These are phyloP conservation scores for Xiphophorus birchmanni DNA, from an alignment of 2,797 vertebrate genomes.

Conservation along the genomic window DNA sequence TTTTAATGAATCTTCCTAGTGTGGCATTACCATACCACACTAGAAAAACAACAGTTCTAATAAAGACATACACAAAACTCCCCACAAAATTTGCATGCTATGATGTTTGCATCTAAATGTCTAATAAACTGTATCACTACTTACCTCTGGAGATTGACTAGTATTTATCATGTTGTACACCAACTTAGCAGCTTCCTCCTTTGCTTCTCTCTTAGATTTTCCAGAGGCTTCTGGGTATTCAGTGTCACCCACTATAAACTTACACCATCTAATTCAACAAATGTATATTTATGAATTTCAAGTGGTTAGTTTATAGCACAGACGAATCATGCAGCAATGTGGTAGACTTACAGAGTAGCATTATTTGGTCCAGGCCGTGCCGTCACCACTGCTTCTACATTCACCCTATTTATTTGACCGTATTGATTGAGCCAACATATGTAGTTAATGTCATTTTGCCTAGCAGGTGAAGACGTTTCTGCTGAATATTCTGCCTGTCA, in stretches of 20 bases:
- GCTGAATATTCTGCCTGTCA: constrained; percentile 26
- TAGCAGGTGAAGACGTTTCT: background rate
- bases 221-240: constrained; percentile 61
- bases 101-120: background rate
- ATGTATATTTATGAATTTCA: background rate
- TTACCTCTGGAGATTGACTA: constrained; percentile 41
- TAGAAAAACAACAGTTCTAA: background rate
- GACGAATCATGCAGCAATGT: background rate
- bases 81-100: background rate
- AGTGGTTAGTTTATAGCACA: background rate
- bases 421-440: constrained; percentile 77
- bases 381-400: background rate
- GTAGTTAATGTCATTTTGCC: constrained; percentile 48
- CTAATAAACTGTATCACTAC: background rate
- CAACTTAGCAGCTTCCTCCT: constrained; percentile 71
- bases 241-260: constrained; percentile 48
- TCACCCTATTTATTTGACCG: constrained; percentile 5
- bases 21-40: background rate
- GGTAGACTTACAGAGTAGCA: constrained; percentile 45
- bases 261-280: constrained; percentile 46
- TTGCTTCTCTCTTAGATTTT: constrained; percentile 66
- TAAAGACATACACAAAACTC: background rate
- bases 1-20: background rate
- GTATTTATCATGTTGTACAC: constrained; percentile 53
- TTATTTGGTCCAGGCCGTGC: background rate